These are phyloP conservation scores for Pegoplata infirma DNA, from an alignment of 2,888 invertebrate species.

Conservation along the genomic window DNA sequence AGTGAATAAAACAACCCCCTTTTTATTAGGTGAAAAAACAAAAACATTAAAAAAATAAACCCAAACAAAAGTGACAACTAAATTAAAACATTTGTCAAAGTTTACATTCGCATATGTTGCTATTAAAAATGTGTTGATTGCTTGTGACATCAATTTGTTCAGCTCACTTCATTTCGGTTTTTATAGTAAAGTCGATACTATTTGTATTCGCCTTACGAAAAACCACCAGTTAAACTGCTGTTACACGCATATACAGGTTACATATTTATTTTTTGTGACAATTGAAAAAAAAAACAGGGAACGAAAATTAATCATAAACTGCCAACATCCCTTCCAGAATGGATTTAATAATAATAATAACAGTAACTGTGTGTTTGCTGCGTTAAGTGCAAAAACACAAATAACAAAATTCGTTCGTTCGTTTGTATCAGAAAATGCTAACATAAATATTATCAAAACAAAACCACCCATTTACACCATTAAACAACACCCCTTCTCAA, in stretches of 20 bases:
- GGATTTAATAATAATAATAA: not conserved
- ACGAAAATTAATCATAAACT: too few relatives aligned
- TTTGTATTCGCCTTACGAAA: constrained; percentile 3
- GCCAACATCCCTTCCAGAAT: constrained; percentile 24
- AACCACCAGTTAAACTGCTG: constrained; percentile 57
- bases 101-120: constrained; percentile 79
- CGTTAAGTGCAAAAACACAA: not conserved
- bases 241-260: constrained; percentile 57
- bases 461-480: constrained; percentile 76
- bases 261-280: too few relatives aligned
- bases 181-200: constrained; percentile 1
- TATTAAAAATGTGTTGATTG: constrained; percentile 69
- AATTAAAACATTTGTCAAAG: constrained; percentile 79
- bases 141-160: constrained; percentile 59
- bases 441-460: constrained; percentile 74
- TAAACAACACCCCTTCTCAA: constrained; percentile 4
- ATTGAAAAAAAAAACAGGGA: too few relatives aligned
- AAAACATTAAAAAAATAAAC: too few relatives aligned
- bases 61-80: constrained; percentile 69
- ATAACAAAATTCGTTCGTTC: too few relatives aligned
- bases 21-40: too few relatives aligned
- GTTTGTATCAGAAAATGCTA: constrained; percentile 27
- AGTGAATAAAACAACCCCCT: not conserved
- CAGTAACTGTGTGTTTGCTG: constrained; percentile 5
- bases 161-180: constrained; percentile 50